These are phyloP conservation scores for Steinernema hermaphroditum DNA, from an alignment of 2,888 invertebrate species.

Conservation along the genomic window DNA sequence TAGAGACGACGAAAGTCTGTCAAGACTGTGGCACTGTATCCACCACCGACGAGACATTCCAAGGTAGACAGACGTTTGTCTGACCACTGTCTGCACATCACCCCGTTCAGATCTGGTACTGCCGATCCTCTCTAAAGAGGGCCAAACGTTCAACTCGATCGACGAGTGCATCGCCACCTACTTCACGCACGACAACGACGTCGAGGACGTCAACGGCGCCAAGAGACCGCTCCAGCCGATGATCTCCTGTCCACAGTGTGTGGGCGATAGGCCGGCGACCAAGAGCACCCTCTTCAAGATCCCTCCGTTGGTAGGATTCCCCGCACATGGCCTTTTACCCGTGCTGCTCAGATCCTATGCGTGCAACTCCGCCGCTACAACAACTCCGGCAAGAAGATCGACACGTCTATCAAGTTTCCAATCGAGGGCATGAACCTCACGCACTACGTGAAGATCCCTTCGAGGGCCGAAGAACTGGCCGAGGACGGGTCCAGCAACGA, in stretches of 20 bases:
- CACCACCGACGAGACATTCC: neutral
- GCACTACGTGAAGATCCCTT: constrained; percentile 12
- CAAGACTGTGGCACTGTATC: neutral
- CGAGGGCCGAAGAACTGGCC: neutral
- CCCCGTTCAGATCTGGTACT: neutral
- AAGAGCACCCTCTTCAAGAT: constrained; percentile 27
- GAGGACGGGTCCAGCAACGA: constrained; percentile 22
- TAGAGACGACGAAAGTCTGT: constrained; percentile 19
- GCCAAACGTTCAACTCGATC: neutral
- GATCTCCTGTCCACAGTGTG: too few species aligned
- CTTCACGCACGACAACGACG: constrained; percentile 6
- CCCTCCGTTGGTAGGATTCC: neutral
- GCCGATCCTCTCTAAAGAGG: neutral
- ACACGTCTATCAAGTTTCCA: neutral
- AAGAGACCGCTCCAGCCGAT: too few species aligned
- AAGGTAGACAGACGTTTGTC: too few species aligned
- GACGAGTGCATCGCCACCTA: constrained; percentile 25
- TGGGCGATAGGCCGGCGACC: neutral
- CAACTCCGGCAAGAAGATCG: neutral
- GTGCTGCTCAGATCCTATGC: neutral
- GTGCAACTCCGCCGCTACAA: constrained; percentile 26
- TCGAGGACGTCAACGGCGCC: too few species aligned
- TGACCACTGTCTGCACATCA: neutral
- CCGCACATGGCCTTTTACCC: neutral
- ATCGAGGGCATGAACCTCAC: constrained; percentile 12